Base-by-base conservation (phyloP, 1,140 invertebrate genomes). In the Drosophila nasuta region DNA sequence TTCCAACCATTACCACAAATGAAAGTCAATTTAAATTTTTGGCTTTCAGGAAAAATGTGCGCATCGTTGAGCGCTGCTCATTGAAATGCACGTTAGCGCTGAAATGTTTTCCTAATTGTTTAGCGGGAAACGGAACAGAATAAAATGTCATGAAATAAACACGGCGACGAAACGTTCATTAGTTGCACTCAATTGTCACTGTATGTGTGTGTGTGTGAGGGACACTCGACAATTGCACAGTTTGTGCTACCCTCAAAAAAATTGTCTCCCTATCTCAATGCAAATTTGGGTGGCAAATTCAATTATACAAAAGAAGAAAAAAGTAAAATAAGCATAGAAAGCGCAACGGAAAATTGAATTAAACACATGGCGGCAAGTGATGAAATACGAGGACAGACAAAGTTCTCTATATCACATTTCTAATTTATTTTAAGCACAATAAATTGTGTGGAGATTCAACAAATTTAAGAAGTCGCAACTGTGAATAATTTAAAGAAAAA, bases 91-190 rank as follows among this genome's bases (percentile, higher is more conserved):
- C 65, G 62, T 85, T 77, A 63, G 78, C 48, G 43, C 20, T 45
- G 81, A 81, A 85, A 60, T 81, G 76, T 86, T 73, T 74, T 62
- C 81, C 58, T 73, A 74, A 82, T 82, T 88, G 75, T 69, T 60
- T 75, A 60, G 13, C 64, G 76, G 80, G 82, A 86, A 77, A 25
- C 60, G 48, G 15, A 57, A 60, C 51, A 25, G 5, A 51, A 38
- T 8, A 3, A 38, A 70, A 43, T 5, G 13, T 28, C 30, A 46
- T 58, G 28, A 45, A 35, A 69, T 17, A 38, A 30, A 51, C 17
- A 43, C 38, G 25, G 28, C 20, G 17, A 10, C 13, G 56, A 74
- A 71, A 75, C 52, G 25, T 17, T 49, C 49, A 25, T 54, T 62
- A 67, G 49, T 58, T 68, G 71, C 64, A 46, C 17, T 57, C 38